These are phyloP conservation scores for Drosophila eohydei DNA, from an alignment of 2,888 invertebrate species.

Conservation along the genomic window DNA sequence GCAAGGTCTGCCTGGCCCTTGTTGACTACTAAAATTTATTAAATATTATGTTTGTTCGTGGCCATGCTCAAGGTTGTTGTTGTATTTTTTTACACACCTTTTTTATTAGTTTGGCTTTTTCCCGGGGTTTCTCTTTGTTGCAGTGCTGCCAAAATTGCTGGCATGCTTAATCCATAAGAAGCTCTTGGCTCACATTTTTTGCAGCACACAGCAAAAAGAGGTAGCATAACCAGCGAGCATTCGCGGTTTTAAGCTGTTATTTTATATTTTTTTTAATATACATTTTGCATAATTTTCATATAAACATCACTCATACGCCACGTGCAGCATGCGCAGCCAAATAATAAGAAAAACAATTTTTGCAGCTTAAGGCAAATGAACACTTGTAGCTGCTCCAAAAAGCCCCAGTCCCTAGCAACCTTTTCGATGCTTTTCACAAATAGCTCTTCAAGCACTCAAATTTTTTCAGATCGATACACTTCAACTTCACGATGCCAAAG, in stretches of 20 bases:
- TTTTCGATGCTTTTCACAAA: not conserved
- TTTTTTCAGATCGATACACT: slow-evolving; percentile 12
- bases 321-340: slow-evolving; percentile 58
- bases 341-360: slow-evolving; percentile 78
- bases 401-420: slow-evolving; percentile 6
- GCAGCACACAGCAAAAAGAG: slow-evolving; percentile 32
- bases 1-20: slow-evolving; percentile 34
- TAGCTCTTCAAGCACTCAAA: not conserved
- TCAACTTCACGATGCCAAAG: slow-evolving; percentile 9
- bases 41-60: slow-evolving; percentile 66
- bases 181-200: slow-evolving; percentile 79
- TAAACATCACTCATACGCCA: slow-evolving; percentile 80
- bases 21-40: slow-evolving; percentile 77
- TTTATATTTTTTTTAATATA: slow-evolving; percentile 62
- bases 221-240: slow-evolving; percentile 6
- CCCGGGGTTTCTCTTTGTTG: slow-evolving; percentile 33
- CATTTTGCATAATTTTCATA: slow-evolving; percentile 80
- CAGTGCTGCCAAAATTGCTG: slow-evolving; percentile 70
- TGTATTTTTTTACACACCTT: slow-evolving; percentile 28
- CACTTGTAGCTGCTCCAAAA: slow-evolving; percentile 50
- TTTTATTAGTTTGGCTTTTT: slow-evolving; percentile 18
- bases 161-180: slow-evolving; percentile 79
- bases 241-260: slow-evolving; percentile 20
- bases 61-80: slow-evolving; percentile 28
- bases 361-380: slow-evolving; percentile 78